Percentiles rank a stretch among this genome's conserved stretches.
Conservation (phyloP, 1,140 invertebrate species). For the Heliconius hermathena region DNA sequence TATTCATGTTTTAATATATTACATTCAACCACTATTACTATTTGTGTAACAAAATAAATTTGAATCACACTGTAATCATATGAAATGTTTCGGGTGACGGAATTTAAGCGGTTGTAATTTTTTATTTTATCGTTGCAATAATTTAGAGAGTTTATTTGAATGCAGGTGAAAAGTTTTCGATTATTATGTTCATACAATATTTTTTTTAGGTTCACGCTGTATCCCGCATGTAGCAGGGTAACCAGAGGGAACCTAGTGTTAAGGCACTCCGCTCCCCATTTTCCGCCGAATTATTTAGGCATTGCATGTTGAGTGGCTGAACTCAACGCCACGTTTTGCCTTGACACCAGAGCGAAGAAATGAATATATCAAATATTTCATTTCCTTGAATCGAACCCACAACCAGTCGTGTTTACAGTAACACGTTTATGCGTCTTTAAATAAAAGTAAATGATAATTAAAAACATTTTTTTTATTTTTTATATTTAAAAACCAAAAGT, state of each 20-base stretch:
- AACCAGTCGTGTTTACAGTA: no score
- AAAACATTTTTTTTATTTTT: neutral
- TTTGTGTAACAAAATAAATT: neutral
- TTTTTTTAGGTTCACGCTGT: no score
- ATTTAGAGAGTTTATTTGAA: conserved; percentile 30
- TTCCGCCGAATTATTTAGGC: no score
- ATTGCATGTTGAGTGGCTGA: no score
- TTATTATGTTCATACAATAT: neutral
- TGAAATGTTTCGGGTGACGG: conserved; percentile 23
- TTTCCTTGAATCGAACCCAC: no score
- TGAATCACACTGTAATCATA: conserved; percentile 23
- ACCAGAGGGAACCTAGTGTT: no score
- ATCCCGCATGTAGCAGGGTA: no score
- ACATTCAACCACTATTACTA: neutral
- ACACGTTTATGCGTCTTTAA: neutral
- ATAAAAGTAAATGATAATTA: neutral
- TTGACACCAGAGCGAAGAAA: no score
- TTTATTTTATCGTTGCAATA: conserved; percentile 36
- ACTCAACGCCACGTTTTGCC: no score
- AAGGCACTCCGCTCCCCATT: no score
- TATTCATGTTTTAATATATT: neutral
- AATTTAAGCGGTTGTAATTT: conserved; percentile 33
- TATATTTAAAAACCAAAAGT: no score
- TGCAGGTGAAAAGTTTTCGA: conserved; percentile 29
- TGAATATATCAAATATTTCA: no score